Percentiles rank a stretch among this genome's conserved stretches.
These are phyloP conservation scores for Cephus spinipes DNA, from an alignment of 2,888 invertebrate genomes.

Conservation along the genomic window DNA sequence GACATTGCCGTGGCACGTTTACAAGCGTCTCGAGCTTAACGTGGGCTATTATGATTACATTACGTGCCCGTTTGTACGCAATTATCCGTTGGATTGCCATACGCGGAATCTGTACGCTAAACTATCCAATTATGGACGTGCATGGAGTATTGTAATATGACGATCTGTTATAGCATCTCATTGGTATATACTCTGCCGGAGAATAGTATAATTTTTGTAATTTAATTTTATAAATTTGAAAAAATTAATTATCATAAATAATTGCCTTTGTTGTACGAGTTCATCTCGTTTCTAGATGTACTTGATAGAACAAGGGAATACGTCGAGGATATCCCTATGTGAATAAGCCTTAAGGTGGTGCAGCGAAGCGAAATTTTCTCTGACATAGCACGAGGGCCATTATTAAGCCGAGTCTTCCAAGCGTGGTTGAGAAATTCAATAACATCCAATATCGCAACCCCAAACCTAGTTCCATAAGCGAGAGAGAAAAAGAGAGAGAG, in stretches of 20 bases:
- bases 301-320: background rate
- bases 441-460: slow-evolving; percentile 41
- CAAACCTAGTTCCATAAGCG: slow-evolving; percentile 11
- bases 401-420: slow-evolving; percentile 45
- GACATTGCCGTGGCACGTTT: slow-evolving; percentile 43
- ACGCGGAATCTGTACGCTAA: slow-evolving; percentile 15
- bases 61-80: slow-evolving; percentile 28
- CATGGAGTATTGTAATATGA: background rate
- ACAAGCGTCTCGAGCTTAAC: slow-evolving; percentile 42
- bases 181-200: background rate
- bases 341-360: background rate
- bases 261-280: background rate
- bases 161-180: background rate
- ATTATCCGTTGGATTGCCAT: slow-evolving; percentile 46
- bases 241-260: background rate
- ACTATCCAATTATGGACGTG: background rate
- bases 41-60: slow-evolving; percentile 39
- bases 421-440: slow-evolving; percentile 47
- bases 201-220: background rate
- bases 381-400: slow-evolving; percentile 36
- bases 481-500: too few species aligned
- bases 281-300: background rate
- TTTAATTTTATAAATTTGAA: background rate
- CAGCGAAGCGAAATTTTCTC: background rate
- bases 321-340: background rate